These are phyloP conservation scores for Drosophila formosana DNA, from an alignment of 2,888 invertebrate genomes.

Conservation along the genomic window DNA sequence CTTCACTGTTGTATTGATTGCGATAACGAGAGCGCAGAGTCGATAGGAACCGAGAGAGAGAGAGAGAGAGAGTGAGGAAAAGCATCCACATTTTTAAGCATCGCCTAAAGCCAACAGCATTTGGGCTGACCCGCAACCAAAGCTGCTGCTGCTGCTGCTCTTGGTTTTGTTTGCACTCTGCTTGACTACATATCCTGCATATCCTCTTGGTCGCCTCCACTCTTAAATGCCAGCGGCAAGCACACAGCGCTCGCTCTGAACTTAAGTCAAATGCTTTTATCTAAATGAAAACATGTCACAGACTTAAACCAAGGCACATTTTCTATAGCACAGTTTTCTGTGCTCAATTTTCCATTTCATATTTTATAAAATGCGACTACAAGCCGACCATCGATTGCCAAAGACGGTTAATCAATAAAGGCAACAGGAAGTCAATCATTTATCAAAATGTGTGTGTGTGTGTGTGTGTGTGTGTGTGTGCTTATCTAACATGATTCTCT, in stretches of 20 bases:
- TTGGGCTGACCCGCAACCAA: slow-evolving; percentile 61
- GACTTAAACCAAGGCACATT: background rate
- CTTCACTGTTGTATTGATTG: slow-evolving; percentile 20
- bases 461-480: background rate
- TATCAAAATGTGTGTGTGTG: slow-evolving; percentile 16
- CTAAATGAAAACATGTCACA: slow-evolving; percentile 10
- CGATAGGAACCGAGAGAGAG: background rate
- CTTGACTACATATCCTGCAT: slow-evolving; percentile 17
- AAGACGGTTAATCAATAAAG: slow-evolving; percentile 9
- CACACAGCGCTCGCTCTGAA: slow-evolving; percentile 6
- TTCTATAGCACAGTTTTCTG: background rate
- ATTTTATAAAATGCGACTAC: background rate
- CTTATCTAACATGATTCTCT: slow-evolving; percentile 45
- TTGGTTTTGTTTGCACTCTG: slow-evolving; percentile 35
- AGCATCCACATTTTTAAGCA: slow-evolving; percentile 19
- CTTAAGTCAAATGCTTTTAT: slow-evolving; percentile 26
- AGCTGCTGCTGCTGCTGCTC: background rate
- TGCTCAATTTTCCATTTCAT: background rate
- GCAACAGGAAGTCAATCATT: slow-evolving; percentile 13
- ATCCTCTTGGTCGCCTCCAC: slow-evolving; percentile 17
- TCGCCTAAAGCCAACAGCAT: slow-evolving; percentile 48
- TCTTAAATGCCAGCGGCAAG: slow-evolving; percentile 26
- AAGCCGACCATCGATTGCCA: background rate
- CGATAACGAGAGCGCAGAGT: background rate
- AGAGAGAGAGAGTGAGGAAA: background rate